Evolutionary conservation across 2,888 invertebrate species (phyloP).

Genomic region (Andrena fulva): DNA sequence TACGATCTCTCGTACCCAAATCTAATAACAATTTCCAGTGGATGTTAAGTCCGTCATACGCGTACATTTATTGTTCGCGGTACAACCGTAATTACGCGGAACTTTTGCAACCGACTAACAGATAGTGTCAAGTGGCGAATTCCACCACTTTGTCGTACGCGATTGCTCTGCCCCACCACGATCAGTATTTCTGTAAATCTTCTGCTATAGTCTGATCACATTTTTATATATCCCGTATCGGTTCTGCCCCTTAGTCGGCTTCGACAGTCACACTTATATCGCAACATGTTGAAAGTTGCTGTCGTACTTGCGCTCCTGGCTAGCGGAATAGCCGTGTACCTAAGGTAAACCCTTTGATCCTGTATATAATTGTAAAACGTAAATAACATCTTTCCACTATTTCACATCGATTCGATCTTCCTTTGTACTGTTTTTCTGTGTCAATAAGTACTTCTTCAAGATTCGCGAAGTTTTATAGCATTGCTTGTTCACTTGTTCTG

Average conservation of each 20-base stretch:
- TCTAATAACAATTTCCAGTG: too few species aligned
- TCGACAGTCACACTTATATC: background rate
- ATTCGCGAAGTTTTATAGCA: too few species aligned
- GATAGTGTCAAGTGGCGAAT: conserved; percentile 28
- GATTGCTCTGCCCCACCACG: background rate
- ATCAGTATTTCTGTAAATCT: background rate
- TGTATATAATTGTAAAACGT: background rate
- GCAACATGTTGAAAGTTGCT: conserved; percentile 30
- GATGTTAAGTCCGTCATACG: too few species aligned
- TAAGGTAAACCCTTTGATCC: background rate
- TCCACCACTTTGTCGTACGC: conserved; percentile 18
- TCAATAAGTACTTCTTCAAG: too few species aligned
- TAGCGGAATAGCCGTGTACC: background rate
- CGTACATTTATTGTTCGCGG: background rate
- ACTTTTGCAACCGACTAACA: background rate
- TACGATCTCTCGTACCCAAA: too few species aligned
- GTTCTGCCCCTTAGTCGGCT: background rate
- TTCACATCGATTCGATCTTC: too few species aligned
- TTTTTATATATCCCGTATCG: background rate
- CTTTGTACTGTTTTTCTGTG: too few species aligned
- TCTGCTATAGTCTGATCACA: background rate
- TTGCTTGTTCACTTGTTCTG: too few species aligned
- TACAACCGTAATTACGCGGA: background rate
- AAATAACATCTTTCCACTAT: background rate
- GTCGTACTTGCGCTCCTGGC: background rate